phyloP scores from a whole-genome alignment of 2,797 vertebrate species.

The Mergus octosetaceus region DNA sequence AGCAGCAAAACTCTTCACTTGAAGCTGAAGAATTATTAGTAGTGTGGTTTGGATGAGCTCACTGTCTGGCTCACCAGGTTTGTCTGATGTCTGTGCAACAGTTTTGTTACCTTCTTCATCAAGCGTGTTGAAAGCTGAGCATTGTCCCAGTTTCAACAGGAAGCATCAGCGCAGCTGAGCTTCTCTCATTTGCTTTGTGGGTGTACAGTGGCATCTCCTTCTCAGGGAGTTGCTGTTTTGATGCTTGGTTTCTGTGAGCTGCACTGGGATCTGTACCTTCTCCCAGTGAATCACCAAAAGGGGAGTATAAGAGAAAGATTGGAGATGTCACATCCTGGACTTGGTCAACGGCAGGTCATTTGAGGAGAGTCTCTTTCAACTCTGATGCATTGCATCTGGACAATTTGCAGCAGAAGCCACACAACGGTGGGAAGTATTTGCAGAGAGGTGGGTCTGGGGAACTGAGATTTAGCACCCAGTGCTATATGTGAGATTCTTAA shows the following conservation, averaged over 20 bases:
- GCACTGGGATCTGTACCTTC: not conserved
- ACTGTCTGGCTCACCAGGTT: constrained; percentile 31
- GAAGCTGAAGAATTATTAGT: constrained; percentile 15
- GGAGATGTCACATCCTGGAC: not conserved
- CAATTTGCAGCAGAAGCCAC: not conserved
- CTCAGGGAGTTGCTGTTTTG: not conserved
- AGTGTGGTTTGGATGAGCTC: constrained; percentile 41
- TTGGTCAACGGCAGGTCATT: not conserved
- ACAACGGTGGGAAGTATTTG: not conserved
- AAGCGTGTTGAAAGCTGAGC: not conserved
- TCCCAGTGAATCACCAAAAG: not conserved
- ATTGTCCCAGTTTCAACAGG: constrained; percentile 12
- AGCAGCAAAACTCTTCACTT: not conserved
- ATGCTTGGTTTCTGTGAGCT: not conserved
- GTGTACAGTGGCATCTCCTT: not conserved
- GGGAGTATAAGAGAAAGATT: not conserved
- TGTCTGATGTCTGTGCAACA: not conserved
- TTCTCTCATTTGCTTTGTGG: not conserved
- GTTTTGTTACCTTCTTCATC: constrained; percentile 33
- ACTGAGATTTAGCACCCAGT: not conserved
- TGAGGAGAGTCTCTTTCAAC: not conserved
- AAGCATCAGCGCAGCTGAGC: not conserved
- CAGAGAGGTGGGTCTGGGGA: not conserved
- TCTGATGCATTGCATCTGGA: not conserved
- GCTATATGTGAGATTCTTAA: not conserved